These are phyloP conservation scores for Bombus cullumanus DNA, from an alignment of 1,140 invertebrate species.

Conservation along the genomic window DNA sequence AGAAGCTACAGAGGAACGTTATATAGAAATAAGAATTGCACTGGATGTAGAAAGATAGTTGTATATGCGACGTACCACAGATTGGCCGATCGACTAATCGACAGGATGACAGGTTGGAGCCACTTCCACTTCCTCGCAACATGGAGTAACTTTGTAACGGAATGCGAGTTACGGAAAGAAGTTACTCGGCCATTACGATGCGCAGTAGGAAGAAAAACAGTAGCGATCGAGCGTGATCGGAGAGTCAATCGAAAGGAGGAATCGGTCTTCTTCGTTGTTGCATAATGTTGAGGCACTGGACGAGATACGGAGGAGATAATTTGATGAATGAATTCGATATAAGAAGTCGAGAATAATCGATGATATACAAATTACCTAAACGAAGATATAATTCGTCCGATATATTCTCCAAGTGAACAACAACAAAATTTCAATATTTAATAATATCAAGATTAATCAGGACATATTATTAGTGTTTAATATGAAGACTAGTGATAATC, in stretches of 20 bases:
- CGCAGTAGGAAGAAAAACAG: background rate
- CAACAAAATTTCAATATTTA: no score
- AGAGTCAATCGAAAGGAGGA: background rate
- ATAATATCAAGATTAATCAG: no score
- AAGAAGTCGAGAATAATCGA: background rate
- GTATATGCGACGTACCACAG: background rate
- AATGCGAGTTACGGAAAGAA: background rate
- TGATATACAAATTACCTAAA: no score
- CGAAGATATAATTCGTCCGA: no score
- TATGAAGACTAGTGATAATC: no score
- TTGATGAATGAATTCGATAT: background rate
- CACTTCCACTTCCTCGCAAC: background rate
- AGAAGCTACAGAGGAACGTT: background rate
- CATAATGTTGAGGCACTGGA: background rate
- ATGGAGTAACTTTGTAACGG: constrained; percentile 1
- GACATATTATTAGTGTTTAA: no score
- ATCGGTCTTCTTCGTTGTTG: background rate
- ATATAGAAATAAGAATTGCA: background rate
- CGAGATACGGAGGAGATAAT: background rate
- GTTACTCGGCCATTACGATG: constrained; percentile 2
- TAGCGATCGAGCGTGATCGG: constrained; percentile 4
- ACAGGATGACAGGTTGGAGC: background rate
- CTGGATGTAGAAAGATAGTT: background rate
- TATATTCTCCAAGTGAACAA: no score
- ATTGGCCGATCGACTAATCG: background rate